Evolutionary conservation across 2,113 vertebrate species (phyloP), one percentile per base, ranked within the genome.

Genomic region (Onychorhynchus coronatus): DNA sequence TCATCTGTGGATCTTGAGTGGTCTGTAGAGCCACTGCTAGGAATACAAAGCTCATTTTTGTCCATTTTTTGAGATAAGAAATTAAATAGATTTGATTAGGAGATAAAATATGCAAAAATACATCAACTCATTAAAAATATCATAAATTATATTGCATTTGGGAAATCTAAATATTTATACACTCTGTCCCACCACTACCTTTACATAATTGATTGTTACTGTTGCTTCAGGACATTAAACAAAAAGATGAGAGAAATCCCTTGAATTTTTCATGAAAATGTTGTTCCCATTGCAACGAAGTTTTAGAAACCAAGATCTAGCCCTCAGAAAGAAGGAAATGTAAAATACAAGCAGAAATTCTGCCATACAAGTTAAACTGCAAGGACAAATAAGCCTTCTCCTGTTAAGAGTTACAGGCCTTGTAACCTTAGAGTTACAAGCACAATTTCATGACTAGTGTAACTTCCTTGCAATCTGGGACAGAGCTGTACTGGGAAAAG

Each of bases 1-100:
- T 89, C 56, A 78, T 67, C 41, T 81, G 73, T 78, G 70, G 14
- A 63, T 84, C 65, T 31, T 71, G 37, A 78, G 41, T 86, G 70
- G 56, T 75, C 65, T 92, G 92, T 22, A 92, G 76, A 93, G 88
- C 68, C 73, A 84, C 68, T 78, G 68, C 85, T 79, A 88, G 78
- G 84, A 76, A 82, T 37, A 72, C 12, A 49, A 75, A 77, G 55
- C 27, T 47, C 1, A 55, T 59, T 92, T 93, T 14, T 74, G 41
- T 16, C 30, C 9, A 49, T 50, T 82, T 95, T 67, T 93, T 72
- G 30, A 86, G 33, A 27, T 44, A 75, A 77, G 52, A 89, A 88
- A 91, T 75, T 23, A 61, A 91, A 77, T 3, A 62, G 39, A 77
- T 85, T 83, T 23, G 85, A 67, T 47, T 31, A 85, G 71, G 39